Percentiles rank a stretch among this genome's conserved stretches.
These are phyloP conservation scores for Euclidia mi DNA, from an alignment of 2,888 invertebrate species.

Conservation along the genomic window DNA sequence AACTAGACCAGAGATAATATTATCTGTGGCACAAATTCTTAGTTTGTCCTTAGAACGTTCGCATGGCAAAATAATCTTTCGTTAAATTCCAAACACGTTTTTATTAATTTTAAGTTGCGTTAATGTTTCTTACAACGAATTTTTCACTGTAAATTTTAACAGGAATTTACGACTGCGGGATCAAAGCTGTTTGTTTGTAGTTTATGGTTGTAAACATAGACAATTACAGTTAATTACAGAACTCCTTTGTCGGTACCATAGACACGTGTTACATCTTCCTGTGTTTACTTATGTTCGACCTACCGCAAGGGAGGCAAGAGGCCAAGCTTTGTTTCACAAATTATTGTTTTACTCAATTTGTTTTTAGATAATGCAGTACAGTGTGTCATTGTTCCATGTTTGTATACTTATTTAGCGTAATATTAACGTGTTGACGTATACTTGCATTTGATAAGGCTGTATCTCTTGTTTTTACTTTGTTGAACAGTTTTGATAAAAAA, in stretches of 20 bases:
- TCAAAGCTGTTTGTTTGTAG: not conserved
- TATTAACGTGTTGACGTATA: conserved; percentile 17
- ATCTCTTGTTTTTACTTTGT: conserved; percentile 11
- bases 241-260: conserved; percentile 66
- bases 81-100: conserved; percentile 3
- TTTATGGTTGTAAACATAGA: conserved; percentile 22
- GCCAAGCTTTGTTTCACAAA: conserved; percentile 48
- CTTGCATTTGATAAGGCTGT: not conserved
- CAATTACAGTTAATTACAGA: conserved; percentile 53
- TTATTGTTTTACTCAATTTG: conserved; percentile 56
- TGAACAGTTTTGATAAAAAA: conserved; percentile 3
- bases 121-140: too few relatives aligned
- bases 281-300: conserved; percentile 71
- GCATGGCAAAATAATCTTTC: conserved; percentile 1
- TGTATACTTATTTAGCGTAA: conserved; percentile 36
- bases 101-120: not conserved
- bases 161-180: conserved; percentile 6
- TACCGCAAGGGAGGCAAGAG: conserved; percentile 69
- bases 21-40: conserved; percentile 20
- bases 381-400: conserved; percentile 61
- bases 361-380: conserved; percentile 62
- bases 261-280: conserved; percentile 73
- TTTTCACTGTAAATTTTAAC: not conserved
- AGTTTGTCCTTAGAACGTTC: conserved; percentile 9
- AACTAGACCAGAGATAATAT: conserved; percentile 12